These are phyloP conservation scores for Capromys pilorides DNA, from an alignment of 2,797 vertebrate species.

Conservation along the genomic window DNA sequence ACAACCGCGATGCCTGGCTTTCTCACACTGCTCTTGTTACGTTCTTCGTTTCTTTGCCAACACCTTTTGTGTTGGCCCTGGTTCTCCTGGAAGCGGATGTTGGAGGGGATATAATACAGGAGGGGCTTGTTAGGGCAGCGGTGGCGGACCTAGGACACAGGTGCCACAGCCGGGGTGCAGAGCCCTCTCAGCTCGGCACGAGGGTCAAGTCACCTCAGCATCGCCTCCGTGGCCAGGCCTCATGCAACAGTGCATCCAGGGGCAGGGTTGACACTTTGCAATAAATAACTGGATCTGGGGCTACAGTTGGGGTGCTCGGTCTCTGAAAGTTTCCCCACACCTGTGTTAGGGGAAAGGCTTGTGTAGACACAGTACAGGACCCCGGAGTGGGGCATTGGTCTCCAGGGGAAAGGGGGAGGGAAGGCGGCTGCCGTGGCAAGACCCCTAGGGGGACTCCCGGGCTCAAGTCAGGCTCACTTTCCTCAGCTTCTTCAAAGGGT, in stretches of 20 bases:
- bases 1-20: neutral
- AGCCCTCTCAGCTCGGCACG: neutral
- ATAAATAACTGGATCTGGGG: neutral
- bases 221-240: neutral
- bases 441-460: neutral
- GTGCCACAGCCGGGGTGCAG: neutral
- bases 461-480: no score
- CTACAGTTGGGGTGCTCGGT: neutral
- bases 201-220: no score
- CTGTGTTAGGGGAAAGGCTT: neutral
- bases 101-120: neutral
- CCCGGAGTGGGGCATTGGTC: neutral
- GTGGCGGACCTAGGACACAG: neutral
- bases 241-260: neutral
- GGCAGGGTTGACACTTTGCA: neutral
- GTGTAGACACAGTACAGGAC: neutral
- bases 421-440: neutral
- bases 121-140: neutral
- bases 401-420: neutral
- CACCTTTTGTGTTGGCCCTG: neutral
- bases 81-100: neutral
- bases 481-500: neutral
- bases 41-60: neutral
- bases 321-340: neutral
- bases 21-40: neutral